Conservation (phyloP, 2,113 vertebrate genomes). For the Gymnarchus niloticus region DNA sequence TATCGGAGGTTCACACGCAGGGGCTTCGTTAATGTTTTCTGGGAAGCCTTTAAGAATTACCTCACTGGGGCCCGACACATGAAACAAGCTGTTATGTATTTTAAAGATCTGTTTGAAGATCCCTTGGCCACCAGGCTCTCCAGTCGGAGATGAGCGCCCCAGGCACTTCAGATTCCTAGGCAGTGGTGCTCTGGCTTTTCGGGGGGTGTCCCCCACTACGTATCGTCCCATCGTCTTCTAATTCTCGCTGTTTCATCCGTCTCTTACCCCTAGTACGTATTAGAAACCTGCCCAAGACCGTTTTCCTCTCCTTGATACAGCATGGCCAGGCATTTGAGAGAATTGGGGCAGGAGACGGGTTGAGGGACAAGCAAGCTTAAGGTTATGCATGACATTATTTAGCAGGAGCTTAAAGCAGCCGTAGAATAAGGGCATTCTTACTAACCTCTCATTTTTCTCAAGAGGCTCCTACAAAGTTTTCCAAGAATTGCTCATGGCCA, state of each 20-base stretch:
- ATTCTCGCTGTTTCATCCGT: background rate
- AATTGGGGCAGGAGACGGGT: background rate
- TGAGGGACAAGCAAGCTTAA: conserved; percentile 18
- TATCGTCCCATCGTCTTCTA: background rate
- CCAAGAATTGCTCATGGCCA: conserved; percentile 31
- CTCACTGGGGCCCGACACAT: background rate
- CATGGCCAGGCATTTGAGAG: background rate
- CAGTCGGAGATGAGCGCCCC: background rate
- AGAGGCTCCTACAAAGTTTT: conserved; percentile 19
- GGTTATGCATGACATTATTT: conserved; percentile 22
- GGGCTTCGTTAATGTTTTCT: background rate
- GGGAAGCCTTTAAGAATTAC: background rate
- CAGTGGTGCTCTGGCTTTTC: background rate
- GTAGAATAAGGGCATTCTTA: background rate
- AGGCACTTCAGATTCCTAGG: background rate
- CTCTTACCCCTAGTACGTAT: background rate
- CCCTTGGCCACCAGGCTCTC: background rate
- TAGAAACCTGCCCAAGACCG: background rate
- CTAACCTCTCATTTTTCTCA: background rate
- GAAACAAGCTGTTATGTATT: background rate
- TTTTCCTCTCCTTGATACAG: background rate
- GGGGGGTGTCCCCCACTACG: background rate
- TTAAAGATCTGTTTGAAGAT: background rate
- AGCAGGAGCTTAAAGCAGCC: background rate
- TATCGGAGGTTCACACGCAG: background rate